Evolutionary conservation across 2,888 invertebrate genomes (phyloP).

Genomic region (Drosophila merina): DNA sequence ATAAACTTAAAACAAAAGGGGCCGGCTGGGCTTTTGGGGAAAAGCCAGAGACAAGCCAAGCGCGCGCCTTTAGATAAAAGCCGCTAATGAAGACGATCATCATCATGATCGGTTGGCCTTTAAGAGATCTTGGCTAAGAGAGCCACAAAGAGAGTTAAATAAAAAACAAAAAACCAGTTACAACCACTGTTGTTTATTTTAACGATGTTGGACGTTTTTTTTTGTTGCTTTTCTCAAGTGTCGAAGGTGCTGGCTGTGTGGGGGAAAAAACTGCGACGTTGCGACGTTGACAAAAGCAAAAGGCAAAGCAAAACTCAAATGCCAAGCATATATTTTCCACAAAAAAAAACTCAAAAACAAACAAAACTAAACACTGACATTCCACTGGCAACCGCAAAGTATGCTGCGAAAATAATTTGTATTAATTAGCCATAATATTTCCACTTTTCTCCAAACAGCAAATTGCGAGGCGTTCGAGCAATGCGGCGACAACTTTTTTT

Average conservation of each 20-base stretch:
- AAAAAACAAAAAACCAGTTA: constrained; percentile 66
- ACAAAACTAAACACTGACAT: constrained; percentile 22
- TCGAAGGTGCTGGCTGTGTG: constrained; percentile 44
- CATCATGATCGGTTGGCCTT: constrained; percentile 25
- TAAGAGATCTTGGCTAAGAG: constrained; percentile 39
- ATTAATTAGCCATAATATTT: constrained; percentile 34
- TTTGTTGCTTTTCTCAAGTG: constrained; percentile 33
- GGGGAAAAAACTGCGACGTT: constrained; percentile 28
- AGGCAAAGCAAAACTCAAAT: constrained; percentile 46
- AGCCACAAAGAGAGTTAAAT: constrained; percentile 14
- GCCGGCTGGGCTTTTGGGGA: constrained; percentile 13
- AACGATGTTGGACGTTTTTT: constrained; percentile 37
- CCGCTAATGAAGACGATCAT: constrained; percentile 55
- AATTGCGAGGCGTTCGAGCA: constrained; percentile 26
- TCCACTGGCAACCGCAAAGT: constrained; percentile 62
- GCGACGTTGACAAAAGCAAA: constrained; percentile 70
- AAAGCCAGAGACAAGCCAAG: constrained; percentile 43
- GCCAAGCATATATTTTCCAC: constrained; percentile 38
- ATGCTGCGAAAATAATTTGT: constrained; percentile 54
- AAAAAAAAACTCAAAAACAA: constrained; percentile 15
- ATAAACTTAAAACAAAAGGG: constrained; percentile 59
- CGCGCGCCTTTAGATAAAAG: constrained; percentile 61
- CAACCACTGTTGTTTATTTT: constrained; percentile 62
- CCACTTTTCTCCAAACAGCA: constrained; percentile 28
- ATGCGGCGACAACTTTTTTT: constrained; percentile 23